Conservation (phyloP, 2,113 vertebrate species). For the Pseudolaguvia tuberculata region DNA sequence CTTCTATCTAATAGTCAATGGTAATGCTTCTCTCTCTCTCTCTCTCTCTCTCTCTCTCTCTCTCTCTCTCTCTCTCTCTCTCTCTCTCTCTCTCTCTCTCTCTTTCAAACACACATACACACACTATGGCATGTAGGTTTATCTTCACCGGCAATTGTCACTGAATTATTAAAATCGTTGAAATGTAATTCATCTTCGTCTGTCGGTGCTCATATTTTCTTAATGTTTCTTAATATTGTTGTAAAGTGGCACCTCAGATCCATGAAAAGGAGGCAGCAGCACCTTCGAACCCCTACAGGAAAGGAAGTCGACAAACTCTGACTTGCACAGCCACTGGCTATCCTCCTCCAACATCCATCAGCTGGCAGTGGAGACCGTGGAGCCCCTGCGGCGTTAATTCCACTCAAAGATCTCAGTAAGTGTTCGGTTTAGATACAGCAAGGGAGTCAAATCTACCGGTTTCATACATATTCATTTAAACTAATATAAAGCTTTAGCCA, state of each 20-base stretch:
- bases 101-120: no score
- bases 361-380: slow-evolving; percentile 94
- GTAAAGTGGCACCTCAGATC: slow-evolving; percentile 86
- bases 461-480: neutral
- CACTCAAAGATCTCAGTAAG: slow-evolving; percentile 77
- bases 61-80: neutral
- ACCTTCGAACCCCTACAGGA: slow-evolving; percentile 81
- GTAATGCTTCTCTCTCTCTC: slow-evolving; percentile 62
- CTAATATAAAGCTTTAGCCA: neutral
- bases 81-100: neutral
- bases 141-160: neutral
- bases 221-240: slow-evolving; percentile 9
- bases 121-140: no score
- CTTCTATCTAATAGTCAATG: slow-evolving; percentile 84
- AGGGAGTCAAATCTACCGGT: neutral
- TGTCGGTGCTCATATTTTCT: neutral
- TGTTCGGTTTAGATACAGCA: neutral
- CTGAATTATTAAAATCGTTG: neutral
- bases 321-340: slow-evolving; percentile 87
- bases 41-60: slow-evolving; percentile 5
- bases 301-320: slow-evolving; percentile 83
- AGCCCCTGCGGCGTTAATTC: slow-evolving; percentile 81
- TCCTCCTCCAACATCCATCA: slow-evolving; percentile 74
- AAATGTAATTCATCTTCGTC: neutral
- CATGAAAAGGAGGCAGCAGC: slow-evolving; percentile 91